Base-by-base conservation (phyloP, 1,140 invertebrate genomes). In the Phortica variegata region DNA sequence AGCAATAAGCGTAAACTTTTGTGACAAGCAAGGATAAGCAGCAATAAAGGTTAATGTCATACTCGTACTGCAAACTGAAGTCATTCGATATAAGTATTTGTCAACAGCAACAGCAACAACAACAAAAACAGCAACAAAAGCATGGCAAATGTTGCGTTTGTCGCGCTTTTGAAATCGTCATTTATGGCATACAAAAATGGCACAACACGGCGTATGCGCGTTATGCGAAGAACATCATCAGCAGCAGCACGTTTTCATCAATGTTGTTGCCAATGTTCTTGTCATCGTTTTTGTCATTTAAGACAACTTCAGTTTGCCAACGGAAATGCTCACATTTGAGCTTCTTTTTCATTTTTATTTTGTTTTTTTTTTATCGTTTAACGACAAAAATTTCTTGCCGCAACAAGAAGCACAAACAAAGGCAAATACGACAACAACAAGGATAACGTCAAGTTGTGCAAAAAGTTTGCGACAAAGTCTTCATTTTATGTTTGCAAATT, bases 11-110 rank as follows among this genome's bases (percentile, higher is more conserved):
- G 29, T 21, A 49, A 42, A 60, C n/a, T n/a, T n/a, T n/a, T n/a
- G 47, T 26, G 55, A 49, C 51, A 60, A 59, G 62, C 63, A 60
- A 39, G 65, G 65, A 68, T 69, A 68, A 68, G 65, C 33, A 26
- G 43, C 66, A 71, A 66, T 71, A 71, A 71, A 71, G 66, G 66
- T 66, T 71, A 71, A 71, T 71, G 66, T 66, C 66, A 71, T 71
- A 66, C 66, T 26, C 23, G 23, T n/a, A n/a, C n/a, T n/a, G n/a
- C 5, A 26, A 26, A 26, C 23, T 26, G 23, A 6, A 26, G 23
- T 26, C 23, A 26, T 26, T 10, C 23, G 10, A 26, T 26, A 26
- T n/a, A n/a, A n/a, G n/a, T n/a, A n/a, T n/a, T n/a, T n/a, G n/a
- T n/a, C 37, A 52, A 40, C 49, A 49, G 20, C 39, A 36, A 16